These are phyloP conservation scores for Panthera leo DNA, from an alignment of 2,113 vertebrate genomes.

Conservation along the genomic window DNA sequence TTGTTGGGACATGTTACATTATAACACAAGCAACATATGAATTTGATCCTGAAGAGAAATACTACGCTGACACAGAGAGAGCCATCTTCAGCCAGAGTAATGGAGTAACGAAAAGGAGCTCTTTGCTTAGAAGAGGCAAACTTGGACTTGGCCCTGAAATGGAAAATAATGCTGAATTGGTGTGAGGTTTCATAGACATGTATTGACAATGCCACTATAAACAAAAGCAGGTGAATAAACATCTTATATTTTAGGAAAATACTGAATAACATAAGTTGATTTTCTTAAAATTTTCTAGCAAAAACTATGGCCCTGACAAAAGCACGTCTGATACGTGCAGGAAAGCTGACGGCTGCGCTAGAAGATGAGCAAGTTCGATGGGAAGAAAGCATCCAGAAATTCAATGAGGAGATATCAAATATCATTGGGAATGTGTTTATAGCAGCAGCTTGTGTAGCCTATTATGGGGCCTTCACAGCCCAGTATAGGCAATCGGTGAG, in stretches of 20 bases:
- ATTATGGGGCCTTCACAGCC: conserved; percentile 90
- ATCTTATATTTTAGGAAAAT: background rate
- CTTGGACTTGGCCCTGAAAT: background rate
- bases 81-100: background rate
- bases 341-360: conserved; percentile 88
- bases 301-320: conserved; percentile 88
- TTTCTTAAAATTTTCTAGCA: conserved; percentile 76
- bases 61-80: background rate
- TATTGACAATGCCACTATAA: background rate
- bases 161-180: background rate
- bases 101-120: background rate
- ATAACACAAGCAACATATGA: background rate
- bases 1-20: background rate
- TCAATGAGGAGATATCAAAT: conserved; percentile 88
- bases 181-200: background rate
- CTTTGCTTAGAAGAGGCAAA: background rate
- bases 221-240: background rate
- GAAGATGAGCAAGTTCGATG: conserved; percentile 91
- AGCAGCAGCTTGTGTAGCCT: conserved; percentile 90
- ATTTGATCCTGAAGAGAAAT: conserved; percentile 35
- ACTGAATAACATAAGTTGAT: background rate
- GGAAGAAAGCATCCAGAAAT: conserved; percentile 88
- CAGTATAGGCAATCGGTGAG: conserved; percentile 88
- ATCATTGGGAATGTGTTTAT: conserved; percentile 91
- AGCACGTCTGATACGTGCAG: conserved; percentile 86